A percentile compares a stretch with the other conserved stretches of the same genome.
These are phyloP conservation scores for Drosophila busckii DNA, from an alignment of 1,140 invertebrate genomes.

Conservation along the genomic window DNA sequence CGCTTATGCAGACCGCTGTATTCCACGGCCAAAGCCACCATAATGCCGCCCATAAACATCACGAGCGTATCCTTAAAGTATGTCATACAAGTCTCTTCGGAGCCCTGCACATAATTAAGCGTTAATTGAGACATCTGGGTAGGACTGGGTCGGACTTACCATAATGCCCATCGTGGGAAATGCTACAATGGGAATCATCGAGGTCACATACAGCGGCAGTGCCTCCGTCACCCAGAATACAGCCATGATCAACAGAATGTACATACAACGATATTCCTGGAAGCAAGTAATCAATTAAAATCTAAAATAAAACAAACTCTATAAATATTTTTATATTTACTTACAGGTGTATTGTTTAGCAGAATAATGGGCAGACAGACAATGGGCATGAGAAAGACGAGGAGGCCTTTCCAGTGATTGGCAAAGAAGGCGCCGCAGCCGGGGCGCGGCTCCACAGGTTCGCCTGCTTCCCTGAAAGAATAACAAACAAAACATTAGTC, in stretches of 20 bases:
- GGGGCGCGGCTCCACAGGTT: slow-evolving; percentile 32
- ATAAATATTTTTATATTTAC: not conserved
- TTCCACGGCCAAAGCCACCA: slow-evolving; percentile 92
- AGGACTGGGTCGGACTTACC: slow-evolving; percentile 32
- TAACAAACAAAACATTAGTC: not conserved
- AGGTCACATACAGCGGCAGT: slow-evolving; percentile 89
- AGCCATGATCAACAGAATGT: slow-evolving; percentile 89
- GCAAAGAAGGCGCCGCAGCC: slow-evolving; percentile 47
- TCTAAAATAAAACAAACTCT: not conserved
- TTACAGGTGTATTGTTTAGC: slow-evolving; percentile 80
- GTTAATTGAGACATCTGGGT: not conserved
- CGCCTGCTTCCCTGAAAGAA: slow-evolving; percentile 47
- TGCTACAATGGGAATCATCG: slow-evolving; percentile 89
- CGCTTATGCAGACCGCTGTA: slow-evolving; percentile 90
- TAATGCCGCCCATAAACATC: slow-evolving; percentile 89
- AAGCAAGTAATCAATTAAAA: slow-evolving; percentile 26
- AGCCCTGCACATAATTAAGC: slow-evolving; percentile 70
- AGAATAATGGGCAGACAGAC: slow-evolving; percentile 83
- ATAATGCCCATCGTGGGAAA: slow-evolving; percentile 88
- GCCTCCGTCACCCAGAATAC: slow-evolving; percentile 92
- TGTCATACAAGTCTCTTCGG: slow-evolving; percentile 83
- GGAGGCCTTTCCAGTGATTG: slow-evolving; percentile 83
- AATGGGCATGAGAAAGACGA: slow-evolving; percentile 83
- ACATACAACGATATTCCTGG: slow-evolving; percentile 85
- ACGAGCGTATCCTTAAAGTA: slow-evolving; percentile 93